These are phyloP conservation scores for Macrobrachium rosenbergii DNA, from an alignment of 1,140 invertebrate genomes.

Conservation along the genomic window DNA sequence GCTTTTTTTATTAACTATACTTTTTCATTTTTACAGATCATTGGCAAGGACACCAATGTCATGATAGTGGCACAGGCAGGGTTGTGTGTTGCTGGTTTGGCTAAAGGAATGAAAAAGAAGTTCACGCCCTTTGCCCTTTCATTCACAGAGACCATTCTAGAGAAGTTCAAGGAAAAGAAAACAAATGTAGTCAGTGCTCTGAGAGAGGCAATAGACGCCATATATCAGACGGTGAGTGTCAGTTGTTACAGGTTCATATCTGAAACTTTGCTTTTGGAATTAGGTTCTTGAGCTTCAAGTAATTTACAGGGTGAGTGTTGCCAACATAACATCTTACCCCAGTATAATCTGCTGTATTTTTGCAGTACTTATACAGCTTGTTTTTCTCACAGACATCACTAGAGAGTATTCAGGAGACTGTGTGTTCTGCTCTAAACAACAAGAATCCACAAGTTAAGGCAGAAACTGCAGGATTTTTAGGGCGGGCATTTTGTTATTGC, in stretches of 20 bases:
- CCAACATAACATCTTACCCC: too few species aligned
- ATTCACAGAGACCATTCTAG: constrained; percentile 85
- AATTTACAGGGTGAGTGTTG: too few species aligned
- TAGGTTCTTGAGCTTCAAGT: too few species aligned
- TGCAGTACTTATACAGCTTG: too few species aligned
- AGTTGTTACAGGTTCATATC: not conserved
- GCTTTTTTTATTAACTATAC: not conserved
- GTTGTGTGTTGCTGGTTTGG: constrained; percentile 87
- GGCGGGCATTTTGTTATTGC: constrained; percentile 84
- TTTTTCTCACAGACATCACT: constrained; percentile 78
- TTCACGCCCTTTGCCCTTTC: constrained; percentile 88
- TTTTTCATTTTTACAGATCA: constrained; percentile 72
- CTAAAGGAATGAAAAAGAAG: constrained; percentile 87
- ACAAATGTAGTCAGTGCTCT: constrained; percentile 87
- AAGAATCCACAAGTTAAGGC: constrained; percentile 96
- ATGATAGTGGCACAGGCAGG: constrained; percentile 89
- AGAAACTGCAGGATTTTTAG: constrained; percentile 91
- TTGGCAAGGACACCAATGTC: constrained; percentile 96
- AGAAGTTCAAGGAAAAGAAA: constrained; percentile 99
- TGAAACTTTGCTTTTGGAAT: not conserved
- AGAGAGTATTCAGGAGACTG: constrained; percentile 89
- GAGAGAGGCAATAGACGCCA: constrained; percentile 92
- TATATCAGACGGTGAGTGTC: constrained; percentile 82
- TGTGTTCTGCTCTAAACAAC: constrained; percentile 86
- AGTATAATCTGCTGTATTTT: too few species aligned